Conservation (phyloP, 2,888 invertebrate species). For the Linnaemya tessellans region DNA sequence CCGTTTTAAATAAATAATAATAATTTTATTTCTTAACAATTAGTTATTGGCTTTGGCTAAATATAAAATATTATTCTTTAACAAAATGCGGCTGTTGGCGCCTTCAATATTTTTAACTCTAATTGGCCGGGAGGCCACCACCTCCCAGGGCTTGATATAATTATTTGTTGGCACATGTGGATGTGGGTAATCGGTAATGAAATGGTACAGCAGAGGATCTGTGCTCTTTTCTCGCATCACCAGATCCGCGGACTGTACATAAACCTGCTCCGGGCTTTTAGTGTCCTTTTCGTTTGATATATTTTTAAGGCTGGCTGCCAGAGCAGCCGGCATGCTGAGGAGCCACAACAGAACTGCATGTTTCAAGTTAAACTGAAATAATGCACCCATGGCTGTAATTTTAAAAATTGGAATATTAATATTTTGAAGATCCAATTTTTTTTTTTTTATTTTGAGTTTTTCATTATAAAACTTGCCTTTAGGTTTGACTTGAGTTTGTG, state of each 20-base stretch:
- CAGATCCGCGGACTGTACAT: constrained; percentile 68
- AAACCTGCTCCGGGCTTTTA: constrained; percentile 16
- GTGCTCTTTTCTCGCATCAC: constrained; percentile 62
- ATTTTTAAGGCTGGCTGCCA: background rate
- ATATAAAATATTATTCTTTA: constrained; percentile 78
- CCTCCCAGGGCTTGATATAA: constrained; percentile 79
- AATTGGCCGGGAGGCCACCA: constrained; percentile 75
- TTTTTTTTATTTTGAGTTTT: background rate
- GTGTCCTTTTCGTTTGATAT: constrained; percentile 5
- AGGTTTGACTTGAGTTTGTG: constrained; percentile 34
- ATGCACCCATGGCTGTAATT: constrained; percentile 41
- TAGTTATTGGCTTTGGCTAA: constrained; percentile 70
- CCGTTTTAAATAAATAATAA: constrained; percentile 43
- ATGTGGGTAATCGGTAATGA: constrained; percentile 78
- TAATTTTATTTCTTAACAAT: constrained; percentile 46
- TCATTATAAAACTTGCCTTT: constrained; percentile 25
- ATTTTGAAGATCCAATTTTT: background rate
- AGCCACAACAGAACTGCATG: constrained; percentile 52
- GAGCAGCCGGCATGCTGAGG: background rate
- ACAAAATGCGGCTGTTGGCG: constrained; percentile 71
- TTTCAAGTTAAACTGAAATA: constrained; percentile 23
- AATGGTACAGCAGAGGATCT: constrained; percentile 74
- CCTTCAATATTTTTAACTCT: constrained; percentile 56
- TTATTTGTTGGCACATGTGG: constrained; percentile 76
- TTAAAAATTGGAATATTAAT: background rate